phyloP scores from a whole-genome alignment of 2,888 invertebrate species.

The Amiota communis region DNA sequence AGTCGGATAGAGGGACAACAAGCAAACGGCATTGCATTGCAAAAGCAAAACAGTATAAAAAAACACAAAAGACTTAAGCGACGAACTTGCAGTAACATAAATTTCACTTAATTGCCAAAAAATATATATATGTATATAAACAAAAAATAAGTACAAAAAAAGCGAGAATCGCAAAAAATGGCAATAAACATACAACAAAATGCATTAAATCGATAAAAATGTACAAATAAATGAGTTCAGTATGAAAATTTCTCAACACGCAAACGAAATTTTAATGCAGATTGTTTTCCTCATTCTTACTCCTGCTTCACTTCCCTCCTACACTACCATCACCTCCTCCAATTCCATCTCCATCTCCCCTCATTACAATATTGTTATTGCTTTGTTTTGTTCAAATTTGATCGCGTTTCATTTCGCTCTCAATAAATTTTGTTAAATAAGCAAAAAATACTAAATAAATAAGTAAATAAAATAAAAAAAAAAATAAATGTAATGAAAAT shows the following conservation, averaged over 20 bases:
- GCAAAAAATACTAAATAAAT: no score
- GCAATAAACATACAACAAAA: conserved; percentile 33
- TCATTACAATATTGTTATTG: neutral
- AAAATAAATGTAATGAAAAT: no score
- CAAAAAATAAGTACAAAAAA: conserved; percentile 48
- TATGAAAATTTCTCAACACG: conserved; percentile 47
- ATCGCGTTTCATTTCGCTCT: neutral
- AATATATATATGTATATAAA: conserved; percentile 30
- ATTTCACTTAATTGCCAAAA: conserved; percentile 62
- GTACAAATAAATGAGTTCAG: conserved; percentile 58
- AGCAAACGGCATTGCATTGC: neutral
- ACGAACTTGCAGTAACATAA: conserved; percentile 63
- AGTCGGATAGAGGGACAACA: no score
- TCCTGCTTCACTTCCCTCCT: neutral
- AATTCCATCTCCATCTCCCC: no score
- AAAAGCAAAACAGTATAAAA: neutral
- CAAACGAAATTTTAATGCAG: conserved; percentile 58
- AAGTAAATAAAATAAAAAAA: no score
- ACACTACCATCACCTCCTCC: no score
- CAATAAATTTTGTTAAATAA: no score
- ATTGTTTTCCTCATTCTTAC: conserved; percentile 32
- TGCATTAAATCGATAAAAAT: conserved; percentile 61
- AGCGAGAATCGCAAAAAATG: conserved; percentile 19
- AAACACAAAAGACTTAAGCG: conserved; percentile 62
- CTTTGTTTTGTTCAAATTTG: neutral